phyloP scores from a whole-genome alignment of 2,113 vertebrate genomes.

The Eublepharis macularius region DNA sequence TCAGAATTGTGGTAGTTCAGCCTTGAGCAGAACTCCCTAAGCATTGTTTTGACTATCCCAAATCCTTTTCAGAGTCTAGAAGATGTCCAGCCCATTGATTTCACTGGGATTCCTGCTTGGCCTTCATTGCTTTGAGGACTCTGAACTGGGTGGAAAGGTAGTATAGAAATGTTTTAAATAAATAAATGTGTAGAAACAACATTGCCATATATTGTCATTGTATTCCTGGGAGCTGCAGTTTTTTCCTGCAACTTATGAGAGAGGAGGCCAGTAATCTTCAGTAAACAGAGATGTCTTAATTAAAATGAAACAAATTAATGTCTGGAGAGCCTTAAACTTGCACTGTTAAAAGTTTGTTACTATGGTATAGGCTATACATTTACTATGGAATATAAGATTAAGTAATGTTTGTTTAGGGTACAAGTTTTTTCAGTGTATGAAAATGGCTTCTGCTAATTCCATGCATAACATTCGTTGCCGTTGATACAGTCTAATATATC shows the following conservation, averaged over 20 bases:
- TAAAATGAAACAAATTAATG: neutral
- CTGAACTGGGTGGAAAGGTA: too few relatives aligned
- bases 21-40: neutral
- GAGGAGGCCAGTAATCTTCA: neutral
- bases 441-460: conserved; percentile 32
- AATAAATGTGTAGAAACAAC: neutral
- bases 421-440: neutral
- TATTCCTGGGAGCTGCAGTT: neutral
- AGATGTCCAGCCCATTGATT: fast-evolving
- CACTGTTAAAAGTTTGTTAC: neutral
- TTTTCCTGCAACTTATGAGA: conserved; percentile 37
- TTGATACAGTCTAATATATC: conserved; percentile 26
- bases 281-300: neutral
- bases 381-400: neutral
- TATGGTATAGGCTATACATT: neutral
- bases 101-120: conserved; percentile 19
- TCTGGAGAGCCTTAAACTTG: neutral
- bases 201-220: neutral
- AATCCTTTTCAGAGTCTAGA: neutral
- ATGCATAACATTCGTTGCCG: conserved; percentile 14
- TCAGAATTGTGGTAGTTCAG: conserved; percentile 23
- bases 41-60: neutral
- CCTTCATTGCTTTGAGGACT: too few relatives aligned
- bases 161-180: too few relatives aligned
- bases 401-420: neutral